A percentile compares a stretch with the other conserved stretches of the same genome.
Conservation (phyloP, 1,140 invertebrate species). For the Dufourea novaeangliae region DNA sequence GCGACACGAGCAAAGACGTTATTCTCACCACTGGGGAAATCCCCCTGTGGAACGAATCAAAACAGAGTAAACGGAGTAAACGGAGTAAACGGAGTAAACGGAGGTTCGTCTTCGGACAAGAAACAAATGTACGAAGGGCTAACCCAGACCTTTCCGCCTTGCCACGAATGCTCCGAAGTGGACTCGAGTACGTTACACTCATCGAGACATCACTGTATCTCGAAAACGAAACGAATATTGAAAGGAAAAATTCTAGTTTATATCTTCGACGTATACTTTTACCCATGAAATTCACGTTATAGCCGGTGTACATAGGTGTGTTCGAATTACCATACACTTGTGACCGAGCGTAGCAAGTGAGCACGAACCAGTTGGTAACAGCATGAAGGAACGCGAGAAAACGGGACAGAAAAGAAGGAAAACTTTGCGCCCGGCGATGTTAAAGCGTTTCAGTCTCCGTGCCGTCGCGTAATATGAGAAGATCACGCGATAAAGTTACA, state of each 20-base stretch:
- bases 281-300: not conserved
- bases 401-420: slow-evolving; percentile 13
- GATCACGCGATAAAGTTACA: slow-evolving; percentile 62
- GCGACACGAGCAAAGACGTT: no score
- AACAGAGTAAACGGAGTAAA: no score
- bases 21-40: no score
- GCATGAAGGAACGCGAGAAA: not conserved
- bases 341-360: not conserved
- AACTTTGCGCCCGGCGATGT: slow-evolving; percentile 13
- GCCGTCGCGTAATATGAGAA: slow-evolving; percentile 60
- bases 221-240: no score
- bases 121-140: no score
- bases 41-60: no score
- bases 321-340: slow-evolving; percentile 3
- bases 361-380: not conserved
- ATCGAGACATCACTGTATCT: no score
- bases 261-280: not conserved
- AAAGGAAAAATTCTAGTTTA: not conserved
- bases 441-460: slow-evolving; percentile 44
- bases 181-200: no score
- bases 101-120: no score
- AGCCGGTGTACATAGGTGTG: not conserved
- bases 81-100: no score
- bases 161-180: no score
- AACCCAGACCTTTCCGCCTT: no score